Evolutionary conservation across 2,797 vertebrate genomes (phyloP), one percentile per base, ranked within the genome.

Genomic region (Dallia pectoralis): DNA sequence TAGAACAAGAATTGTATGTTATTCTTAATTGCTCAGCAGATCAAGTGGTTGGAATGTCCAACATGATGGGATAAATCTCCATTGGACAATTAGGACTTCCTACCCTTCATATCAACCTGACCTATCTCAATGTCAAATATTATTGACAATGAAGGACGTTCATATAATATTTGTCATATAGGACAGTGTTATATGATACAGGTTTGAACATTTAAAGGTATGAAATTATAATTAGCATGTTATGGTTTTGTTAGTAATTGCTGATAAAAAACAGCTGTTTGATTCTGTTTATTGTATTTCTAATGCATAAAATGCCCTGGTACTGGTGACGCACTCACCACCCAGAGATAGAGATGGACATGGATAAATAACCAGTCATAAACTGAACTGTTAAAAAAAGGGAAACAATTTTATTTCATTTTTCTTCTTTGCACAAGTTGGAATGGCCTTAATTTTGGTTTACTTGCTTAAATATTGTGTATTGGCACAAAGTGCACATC

Each of bases 401-500:
- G 84, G 86, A 81, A 67, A 77, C 81, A 66, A 72, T 81, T 82
- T 71, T 78, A 71, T 53, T 71, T 0, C 77, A 59, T 72, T 91
- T 93, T 92, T 12, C 0, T 80, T 67, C 71, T 91, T 93, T 92
- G 92, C 91, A 92, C 91, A 92, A 91, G 89, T 91, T 90, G 94
- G 94, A 95, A 96, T 95, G 95, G 95, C 96, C 95, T 97, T 95
- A 96, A 92, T 92, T 91, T 93, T 91, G 90, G 90, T 94, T 93
- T 92, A 87, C 92, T 91, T 90, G 94, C 91, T 93, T 93, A 84
- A 59, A 59, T 91, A 80, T 90, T 87, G 91, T 93, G 89, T 90
- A 87, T 85, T 89, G 92, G 94, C 93, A 94, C 93, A 93, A 93
- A 95, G 92, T 92, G 93, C 93, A 93, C 83, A 90, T 95, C 85